These are phyloP conservation scores for Tenebrosternarchus preto DNA, from an alignment of 2,113 vertebrate genomes.

Conservation along the genomic window DNA sequence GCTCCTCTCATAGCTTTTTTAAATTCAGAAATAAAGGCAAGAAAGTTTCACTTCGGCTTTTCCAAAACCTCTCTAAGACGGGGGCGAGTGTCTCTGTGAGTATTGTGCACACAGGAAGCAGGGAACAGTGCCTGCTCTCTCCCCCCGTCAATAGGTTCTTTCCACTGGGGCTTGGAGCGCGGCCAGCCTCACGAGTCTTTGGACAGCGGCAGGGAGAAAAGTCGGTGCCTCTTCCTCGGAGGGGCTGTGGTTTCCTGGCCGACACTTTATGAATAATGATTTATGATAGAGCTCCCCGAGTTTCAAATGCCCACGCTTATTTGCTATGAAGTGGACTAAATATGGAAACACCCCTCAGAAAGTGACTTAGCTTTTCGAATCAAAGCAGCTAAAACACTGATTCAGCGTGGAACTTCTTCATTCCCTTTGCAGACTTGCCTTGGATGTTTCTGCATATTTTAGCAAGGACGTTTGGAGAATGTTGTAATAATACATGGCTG, in stretches of 20 bases:
- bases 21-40: conserved; percentile 20
- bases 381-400: conserved; percentile 13
- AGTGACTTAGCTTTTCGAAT: conserved; percentile 18
- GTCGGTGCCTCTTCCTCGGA: conserved; percentile 15
- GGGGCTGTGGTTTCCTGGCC: conserved; percentile 27
- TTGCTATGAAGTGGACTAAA: conserved; percentile 36
- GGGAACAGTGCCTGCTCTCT: conserved; percentile 49
- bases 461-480: neutral
- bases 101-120: conserved; percentile 50
- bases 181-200: conserved; percentile 40
- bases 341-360: neutral
- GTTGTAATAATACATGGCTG: conserved; percentile 10
- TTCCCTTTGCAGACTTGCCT: neutral
- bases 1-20: conserved; percentile 16
- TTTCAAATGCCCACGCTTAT: conserved; percentile 25
- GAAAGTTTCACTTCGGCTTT: conserved; percentile 33
- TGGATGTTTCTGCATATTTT: conserved; percentile 6
- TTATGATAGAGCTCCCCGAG: conserved; percentile 36
- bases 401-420: neutral
- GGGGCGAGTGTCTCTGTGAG: conserved; percentile 37
- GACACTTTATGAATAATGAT: conserved; percentile 51
- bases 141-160: conserved; percentile 55
- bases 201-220: conserved; percentile 39
- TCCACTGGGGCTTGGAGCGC: conserved; percentile 48
- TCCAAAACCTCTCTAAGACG: conserved; percentile 36